A percentile compares a stretch with the other conserved stretches of the same genome.
Conservation (phyloP, 2,113 vertebrate genomes). For the Reinhardtius hippoglossoides region DNA sequence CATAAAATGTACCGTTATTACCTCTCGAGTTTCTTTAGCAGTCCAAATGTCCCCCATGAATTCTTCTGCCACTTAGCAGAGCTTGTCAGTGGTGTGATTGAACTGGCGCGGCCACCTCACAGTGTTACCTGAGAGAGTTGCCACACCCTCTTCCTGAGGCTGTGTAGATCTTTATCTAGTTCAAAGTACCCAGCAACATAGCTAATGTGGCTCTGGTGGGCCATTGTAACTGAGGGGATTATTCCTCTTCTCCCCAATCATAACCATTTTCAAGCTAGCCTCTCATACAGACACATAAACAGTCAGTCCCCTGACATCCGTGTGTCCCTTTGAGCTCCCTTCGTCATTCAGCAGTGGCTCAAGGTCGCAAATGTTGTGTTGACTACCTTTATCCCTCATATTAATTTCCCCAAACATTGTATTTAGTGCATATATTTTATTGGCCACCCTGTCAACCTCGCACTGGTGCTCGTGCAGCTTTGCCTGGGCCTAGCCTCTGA, state of each 20-base stretch:
- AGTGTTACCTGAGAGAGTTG: constrained; percentile 36
- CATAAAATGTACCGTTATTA: constrained; percentile 51
- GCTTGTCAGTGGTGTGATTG: constrained; percentile 41
- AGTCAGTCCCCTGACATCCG: constrained; percentile 17
- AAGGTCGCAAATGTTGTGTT: constrained; percentile 8
- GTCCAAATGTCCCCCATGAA: constrained; percentile 7
- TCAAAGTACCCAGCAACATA: constrained; percentile 15
- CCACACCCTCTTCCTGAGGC: constrained; percentile 21
- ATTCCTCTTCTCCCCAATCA: background rate
- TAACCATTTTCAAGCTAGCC: background rate
- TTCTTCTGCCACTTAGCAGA: constrained; percentile 34
- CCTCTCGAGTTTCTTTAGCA: constrained; percentile 23
- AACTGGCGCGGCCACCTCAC: constrained; percentile 16
- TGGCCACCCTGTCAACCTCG: background rate
- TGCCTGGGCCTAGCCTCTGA: background rate
- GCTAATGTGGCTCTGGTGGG: background rate
- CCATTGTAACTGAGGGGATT: background rate
- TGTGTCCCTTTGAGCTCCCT: constrained; percentile 6
- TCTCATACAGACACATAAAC: constrained; percentile 35
- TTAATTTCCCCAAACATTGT: background rate
- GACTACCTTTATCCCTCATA: background rate
- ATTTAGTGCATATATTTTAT: background rate
- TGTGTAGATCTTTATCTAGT: constrained; percentile 5
- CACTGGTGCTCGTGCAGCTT: constrained; percentile 7
- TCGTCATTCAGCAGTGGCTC: constrained; percentile 22